phyloP scores from a whole-genome alignment of 2,797 vertebrate genomes.

The Phrynocephalus vlangalii region DNA sequence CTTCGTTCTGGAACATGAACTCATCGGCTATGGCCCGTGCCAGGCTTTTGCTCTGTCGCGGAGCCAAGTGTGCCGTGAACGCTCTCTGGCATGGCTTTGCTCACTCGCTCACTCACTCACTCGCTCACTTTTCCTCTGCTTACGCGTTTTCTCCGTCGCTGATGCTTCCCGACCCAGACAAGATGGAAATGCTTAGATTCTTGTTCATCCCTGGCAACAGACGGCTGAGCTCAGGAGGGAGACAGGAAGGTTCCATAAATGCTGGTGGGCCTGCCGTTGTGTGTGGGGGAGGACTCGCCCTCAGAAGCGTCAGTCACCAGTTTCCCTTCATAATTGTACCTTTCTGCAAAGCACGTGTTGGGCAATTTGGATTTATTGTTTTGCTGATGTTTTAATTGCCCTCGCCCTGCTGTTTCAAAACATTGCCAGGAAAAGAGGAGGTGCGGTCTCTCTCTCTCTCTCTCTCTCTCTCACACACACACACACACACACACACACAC shows the following conservation, averaged over 20 bases:
- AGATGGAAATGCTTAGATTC: background rate
- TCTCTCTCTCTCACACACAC: too few species aligned
- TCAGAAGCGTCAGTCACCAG: background rate
- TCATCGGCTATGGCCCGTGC: slow-evolving; percentile 7
- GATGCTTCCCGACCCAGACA: background rate
- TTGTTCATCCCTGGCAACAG: background rate
- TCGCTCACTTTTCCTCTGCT: too few species aligned
- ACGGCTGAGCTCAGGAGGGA: background rate
- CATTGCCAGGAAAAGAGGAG: background rate
- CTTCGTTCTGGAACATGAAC: slow-evolving; percentile 17
- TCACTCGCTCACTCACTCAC: background rate
- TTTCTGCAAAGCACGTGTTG: background rate
- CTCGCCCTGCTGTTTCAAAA: background rate
- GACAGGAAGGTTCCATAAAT: background rate
- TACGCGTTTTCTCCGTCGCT: background rate
- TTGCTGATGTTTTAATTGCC: slow-evolving; percentile 10
- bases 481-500: background rate
- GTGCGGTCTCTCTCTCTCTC: background rate
- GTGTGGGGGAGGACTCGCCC: background rate
- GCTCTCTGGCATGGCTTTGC: background rate
- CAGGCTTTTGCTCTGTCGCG: slow-evolving; percentile 11
- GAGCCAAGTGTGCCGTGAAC: slow-evolving; percentile 31
- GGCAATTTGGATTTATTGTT: background rate
- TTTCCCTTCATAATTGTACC: background rate
- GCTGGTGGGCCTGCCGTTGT: background rate